Base-by-base conservation (phyloP, 2,888 invertebrate genomes). In the Aelia acuminata region DNA sequence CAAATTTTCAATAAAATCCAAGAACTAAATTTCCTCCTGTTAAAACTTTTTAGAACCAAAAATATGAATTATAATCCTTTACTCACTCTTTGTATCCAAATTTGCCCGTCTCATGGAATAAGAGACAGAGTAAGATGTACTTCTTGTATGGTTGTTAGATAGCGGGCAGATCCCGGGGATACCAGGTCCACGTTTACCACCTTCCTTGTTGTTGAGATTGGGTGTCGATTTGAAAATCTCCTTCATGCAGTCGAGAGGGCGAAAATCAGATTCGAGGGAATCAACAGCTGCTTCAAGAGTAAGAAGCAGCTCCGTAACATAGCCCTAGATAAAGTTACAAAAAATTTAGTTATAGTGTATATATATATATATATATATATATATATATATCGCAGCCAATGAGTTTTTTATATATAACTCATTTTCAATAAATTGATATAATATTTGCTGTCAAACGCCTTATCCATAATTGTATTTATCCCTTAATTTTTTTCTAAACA, bases 221-320 rank as follows among this genome's bases (percentile, higher is more conserved):
- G 98, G 98, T 0, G 98, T 98, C 0, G 98, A 98, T 92, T 98
- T 98, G 93, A 98, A 98, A 90, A 98, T 97, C 91, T 98, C 98
- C 91, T 97, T 95, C 96, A 97, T 97, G 91, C 97, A 97, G 93
- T 98, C 98, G 80, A 98, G 93, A 0, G 98, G 98, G 15, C 98
- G 94, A 92, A 97, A 97, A 93, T 98, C 97, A 0, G 97, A 97
- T 92, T 98, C 97, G 26, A 99, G 94, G 13, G 98, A 97, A 92
- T 98, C 98, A 0, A 99, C 98, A 0, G 98, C 97, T 0, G 98
- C 97, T 93, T 99, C 98, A 8, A 99, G 93, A 0, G 99, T 99
- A 70, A 99, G 94, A 90, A 99, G 94, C 20, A 99, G 93, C 92
- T 99, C 99, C 0, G 99, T 99, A 4, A 99, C 99, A 93, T 99